Evolutionary conservation across 2,113 vertebrate species (phyloP).

Genomic region (Tachysurus fulvidraco): DNA sequence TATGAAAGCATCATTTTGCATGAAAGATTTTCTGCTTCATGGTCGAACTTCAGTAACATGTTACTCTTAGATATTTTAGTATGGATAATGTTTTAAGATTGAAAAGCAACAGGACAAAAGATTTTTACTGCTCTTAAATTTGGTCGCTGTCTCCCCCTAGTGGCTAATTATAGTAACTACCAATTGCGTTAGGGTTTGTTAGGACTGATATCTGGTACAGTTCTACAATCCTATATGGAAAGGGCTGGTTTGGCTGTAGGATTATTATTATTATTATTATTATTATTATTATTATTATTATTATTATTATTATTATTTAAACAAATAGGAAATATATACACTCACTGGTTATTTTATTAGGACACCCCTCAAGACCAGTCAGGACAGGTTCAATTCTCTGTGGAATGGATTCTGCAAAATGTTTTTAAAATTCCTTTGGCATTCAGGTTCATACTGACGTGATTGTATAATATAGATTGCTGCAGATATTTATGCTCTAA

Average conservation of each 20-base stretch:
- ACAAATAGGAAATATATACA: not conserved
- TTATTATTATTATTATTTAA: no score
- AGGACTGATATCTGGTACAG: not conserved
- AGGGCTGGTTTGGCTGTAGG: not conserved
- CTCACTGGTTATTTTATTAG: not conserved
- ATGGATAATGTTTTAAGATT: not conserved
- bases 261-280: no score
- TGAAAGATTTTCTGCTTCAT: not conserved
- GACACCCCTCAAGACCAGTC: no score
- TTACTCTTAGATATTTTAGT: not conserved
- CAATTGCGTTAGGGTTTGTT: not conserved
- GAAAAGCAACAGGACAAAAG: constrained; percentile 41
- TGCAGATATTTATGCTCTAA: not conserved
- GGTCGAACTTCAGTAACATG: not conserved
- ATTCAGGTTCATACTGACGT: constrained; percentile 5
- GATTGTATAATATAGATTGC: not conserved
- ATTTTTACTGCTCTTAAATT: not conserved
- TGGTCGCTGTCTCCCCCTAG: constrained; percentile 21
- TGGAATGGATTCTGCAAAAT: not conserved
- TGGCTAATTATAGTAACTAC: constrained; percentile 7
- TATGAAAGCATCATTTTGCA: not conserved
- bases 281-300: no score
- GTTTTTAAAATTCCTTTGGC: not conserved
- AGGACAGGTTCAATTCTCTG: not conserved
- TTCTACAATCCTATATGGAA: not conserved